phyloP scores from a whole-genome alignment of 2,888 invertebrate species.

The Caenorhabditis sulstoni region DNA sequence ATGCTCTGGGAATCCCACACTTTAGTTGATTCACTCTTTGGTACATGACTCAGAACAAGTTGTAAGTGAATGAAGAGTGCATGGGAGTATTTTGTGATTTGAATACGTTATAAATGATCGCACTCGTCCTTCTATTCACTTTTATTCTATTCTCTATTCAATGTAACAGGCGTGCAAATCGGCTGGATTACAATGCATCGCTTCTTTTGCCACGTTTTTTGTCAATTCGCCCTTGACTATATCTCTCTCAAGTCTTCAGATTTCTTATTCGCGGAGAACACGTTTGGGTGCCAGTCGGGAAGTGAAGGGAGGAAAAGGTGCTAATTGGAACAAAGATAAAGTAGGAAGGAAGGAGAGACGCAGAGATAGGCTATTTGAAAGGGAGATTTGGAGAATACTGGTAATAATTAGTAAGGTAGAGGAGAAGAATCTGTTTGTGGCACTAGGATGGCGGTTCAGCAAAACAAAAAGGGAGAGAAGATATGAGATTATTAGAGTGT shows the following conservation, averaged over 20 bases:
- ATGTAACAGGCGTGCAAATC: constrained; percentile 38
- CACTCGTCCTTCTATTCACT: constrained; percentile 29
- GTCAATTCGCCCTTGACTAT: not conserved
- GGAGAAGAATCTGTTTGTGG: not conserved
- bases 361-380: not conserved
- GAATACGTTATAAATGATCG: not conserved
- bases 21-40: too few relatives aligned
- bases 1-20: too few relatives aligned
- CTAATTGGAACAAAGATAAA: constrained; percentile 14
- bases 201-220: constrained; percentile 7
- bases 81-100: too few relatives aligned
- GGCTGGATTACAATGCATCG: constrained; percentile 3
- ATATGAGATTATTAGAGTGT: constrained; percentile 1
- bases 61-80: too few relatives aligned
- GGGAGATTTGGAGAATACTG: not conserved
- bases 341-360: not conserved
- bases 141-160: constrained; percentile 10
- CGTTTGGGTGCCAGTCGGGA: not conserved
- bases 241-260: not conserved
- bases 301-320: constrained; percentile 8
- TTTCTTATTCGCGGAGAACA: not conserved
- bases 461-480: constrained; percentile 1
- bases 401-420: constrained; percentile 25
- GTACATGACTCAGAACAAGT: too few relatives aligned
- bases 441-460: too few relatives aligned